Percentiles rank a stretch among this genome's conserved stretches.
Evolutionary conservation across 2,888 invertebrate species (phyloP).

Genomic region (Alcis repandata): DNA sequence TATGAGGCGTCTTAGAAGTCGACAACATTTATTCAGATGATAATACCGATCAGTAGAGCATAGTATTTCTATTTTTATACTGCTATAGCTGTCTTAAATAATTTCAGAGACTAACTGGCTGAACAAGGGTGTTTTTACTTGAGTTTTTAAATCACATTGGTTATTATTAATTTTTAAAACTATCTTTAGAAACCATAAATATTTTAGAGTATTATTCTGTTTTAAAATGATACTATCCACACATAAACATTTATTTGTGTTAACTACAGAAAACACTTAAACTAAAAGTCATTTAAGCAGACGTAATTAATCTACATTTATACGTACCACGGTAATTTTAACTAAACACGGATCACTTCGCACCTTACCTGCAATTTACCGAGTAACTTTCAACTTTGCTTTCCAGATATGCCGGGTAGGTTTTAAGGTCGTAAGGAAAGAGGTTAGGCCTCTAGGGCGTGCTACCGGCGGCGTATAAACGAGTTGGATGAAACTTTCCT

Average conservation of each 20-base stretch:
- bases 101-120: too few relatives aligned
- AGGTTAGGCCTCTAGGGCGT: conserved; percentile 73
- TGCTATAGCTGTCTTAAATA: not conserved
- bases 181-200: too few relatives aligned
- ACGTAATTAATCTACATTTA: not conserved
- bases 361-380: conserved; percentile 15
- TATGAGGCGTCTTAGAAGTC: conserved; percentile 4
- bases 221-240: too few relatives aligned
- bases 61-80: not conserved
- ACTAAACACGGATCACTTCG: not conserved
- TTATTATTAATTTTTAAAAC: too few relatives aligned
- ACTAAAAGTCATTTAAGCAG: too few relatives aligned
- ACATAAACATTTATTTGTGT: too few relatives aligned
- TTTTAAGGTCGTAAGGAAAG: conserved; percentile 61
- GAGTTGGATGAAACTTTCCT: conserved; percentile 71
- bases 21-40: not conserved
- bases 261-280: too few relatives aligned
- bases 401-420: conserved; percentile 45
- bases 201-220: too few relatives aligned
- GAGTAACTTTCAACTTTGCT: conserved; percentile 39
- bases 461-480: conserved; percentile 68
- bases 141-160: too few relatives aligned
- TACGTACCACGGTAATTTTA: not conserved
- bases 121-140: too few relatives aligned
- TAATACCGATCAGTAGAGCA: not conserved